Evolutionary conservation across 2,113 vertebrate species (phyloP).

Genomic region (Mesitornis unicolor): DNA sequence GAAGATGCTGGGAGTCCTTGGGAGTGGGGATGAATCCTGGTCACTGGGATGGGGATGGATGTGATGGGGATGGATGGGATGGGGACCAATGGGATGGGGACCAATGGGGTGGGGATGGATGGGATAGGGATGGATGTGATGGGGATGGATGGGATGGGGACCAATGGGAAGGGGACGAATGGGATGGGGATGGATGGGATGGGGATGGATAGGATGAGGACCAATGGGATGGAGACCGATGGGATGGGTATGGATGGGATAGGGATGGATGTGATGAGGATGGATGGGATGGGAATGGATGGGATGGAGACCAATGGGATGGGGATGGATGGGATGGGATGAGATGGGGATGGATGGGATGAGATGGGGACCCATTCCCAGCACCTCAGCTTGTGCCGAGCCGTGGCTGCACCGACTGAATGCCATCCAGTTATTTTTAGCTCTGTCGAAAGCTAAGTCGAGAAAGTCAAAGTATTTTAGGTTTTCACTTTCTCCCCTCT

Average conservation of each 20-base stretch:
- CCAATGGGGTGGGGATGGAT: background rate
- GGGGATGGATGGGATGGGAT: no score
- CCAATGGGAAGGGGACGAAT: no score
- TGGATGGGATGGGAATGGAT: background rate
- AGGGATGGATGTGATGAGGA: no score
- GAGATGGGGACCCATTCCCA: background rate
- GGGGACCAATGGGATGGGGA: no score
- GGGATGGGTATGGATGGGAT: no score
- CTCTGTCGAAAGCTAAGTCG: background rate
- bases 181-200: background rate
- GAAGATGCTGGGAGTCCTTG: background rate
- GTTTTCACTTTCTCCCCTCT: background rate
- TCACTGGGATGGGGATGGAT: no score
- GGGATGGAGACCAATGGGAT: fast-evolving
- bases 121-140: no score
- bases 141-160: no score
- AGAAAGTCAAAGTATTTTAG: background rate
- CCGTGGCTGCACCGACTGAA: background rate
- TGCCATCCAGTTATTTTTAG: background rate
- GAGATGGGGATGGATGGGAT: no score
- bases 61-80: no score
- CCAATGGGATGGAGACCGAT: no score
- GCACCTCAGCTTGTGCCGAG: background rate
- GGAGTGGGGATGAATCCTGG: background rate
- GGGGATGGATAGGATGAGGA: no score